A percentile compares a stretch with the other conserved stretches of the same genome.
phyloP scores from a whole-genome alignment of 2,888 invertebrate genomes.

The Hoplodrina ambigua region DNA sequence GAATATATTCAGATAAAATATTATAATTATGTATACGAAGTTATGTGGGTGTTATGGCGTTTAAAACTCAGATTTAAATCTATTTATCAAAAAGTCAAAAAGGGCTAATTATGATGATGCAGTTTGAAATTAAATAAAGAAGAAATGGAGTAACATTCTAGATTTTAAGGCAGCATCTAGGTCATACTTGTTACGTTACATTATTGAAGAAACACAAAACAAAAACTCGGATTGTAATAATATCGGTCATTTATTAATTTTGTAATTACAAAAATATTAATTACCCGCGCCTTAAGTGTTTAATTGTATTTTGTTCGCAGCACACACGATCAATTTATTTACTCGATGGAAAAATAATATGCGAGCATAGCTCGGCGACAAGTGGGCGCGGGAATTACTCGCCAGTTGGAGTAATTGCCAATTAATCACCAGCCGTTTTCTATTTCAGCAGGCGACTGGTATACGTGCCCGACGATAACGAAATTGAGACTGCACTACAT shows the following conservation, averaged over 20 bases:
- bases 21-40: not conserved
- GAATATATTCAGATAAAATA: not conserved
- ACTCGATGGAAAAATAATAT: constrained; percentile 78
- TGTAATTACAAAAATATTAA: constrained; percentile 53
- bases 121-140: not conserved
- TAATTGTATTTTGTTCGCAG: constrained; percentile 47
- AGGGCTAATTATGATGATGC: not conserved
- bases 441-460: constrained; percentile 83
- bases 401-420: constrained; percentile 88
- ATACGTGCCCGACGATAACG: constrained; percentile 73
- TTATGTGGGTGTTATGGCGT: not conserved
- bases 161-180: not conserved
- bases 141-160: not conserved
- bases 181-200: not conserved
- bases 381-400: constrained; percentile 86
- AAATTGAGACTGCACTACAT: constrained; percentile 80
- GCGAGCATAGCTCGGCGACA: constrained; percentile 79
- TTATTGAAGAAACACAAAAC: constrained; percentile 12
- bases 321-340: constrained; percentile 73
- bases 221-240: not conserved
- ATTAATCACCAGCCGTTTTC: constrained; percentile 89
- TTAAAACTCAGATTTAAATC: not conserved
- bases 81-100: not conserved
- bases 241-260: constrained; percentile 8
- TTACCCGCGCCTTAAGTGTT: constrained; percentile 42